Evolutionary conservation across 2,113 vertebrate genomes (phyloP).

Genomic region (Pterophyllum scalare): DNA sequence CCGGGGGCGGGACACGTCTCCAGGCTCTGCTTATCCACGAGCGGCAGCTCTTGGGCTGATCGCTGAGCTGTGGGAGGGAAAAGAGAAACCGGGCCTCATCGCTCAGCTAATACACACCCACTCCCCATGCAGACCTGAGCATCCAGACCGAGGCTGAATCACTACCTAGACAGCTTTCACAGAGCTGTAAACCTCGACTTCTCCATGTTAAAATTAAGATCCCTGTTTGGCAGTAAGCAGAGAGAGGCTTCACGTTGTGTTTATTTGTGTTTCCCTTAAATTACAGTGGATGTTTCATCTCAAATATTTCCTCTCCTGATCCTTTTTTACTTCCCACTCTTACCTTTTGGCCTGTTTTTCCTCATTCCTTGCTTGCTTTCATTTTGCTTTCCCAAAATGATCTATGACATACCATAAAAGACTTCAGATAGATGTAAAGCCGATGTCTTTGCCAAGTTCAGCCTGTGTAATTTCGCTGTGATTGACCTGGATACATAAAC

Average conservation of each 20-base stretch:
- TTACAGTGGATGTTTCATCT: conserved; percentile 32
- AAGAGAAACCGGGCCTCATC: conserved; percentile 22
- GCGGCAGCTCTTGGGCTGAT: conserved; percentile 96
- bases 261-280: conserved; percentile 57
- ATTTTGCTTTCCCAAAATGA: conserved; percentile 2
- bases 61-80: conserved; percentile 86
- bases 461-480: conserved; percentile 1
- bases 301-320: conserved; percentile 18
- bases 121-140: conserved; percentile 78
- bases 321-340: not conserved
- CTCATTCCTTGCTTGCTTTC: not conserved
- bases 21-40: conserved; percentile 94
- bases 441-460: not conserved
- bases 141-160: conserved; percentile 67
- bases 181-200: conserved; percentile 18
- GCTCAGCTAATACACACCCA: conserved; percentile 64
- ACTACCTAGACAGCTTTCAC: conserved; percentile 37
- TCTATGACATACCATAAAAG: not conserved
- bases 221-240: conserved; percentile 12
- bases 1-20: conserved; percentile 89
- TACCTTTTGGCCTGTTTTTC: conserved; percentile 23
- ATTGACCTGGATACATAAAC: conserved; percentile 22
- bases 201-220: not conserved
- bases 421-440: not conserved
- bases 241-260: conserved; percentile 29